Percentiles rank a stretch among this genome's conserved stretches.
These are phyloP conservation scores for Ia io DNA, from an alignment of 2,113 vertebrate genomes.

Conservation along the genomic window DNA sequence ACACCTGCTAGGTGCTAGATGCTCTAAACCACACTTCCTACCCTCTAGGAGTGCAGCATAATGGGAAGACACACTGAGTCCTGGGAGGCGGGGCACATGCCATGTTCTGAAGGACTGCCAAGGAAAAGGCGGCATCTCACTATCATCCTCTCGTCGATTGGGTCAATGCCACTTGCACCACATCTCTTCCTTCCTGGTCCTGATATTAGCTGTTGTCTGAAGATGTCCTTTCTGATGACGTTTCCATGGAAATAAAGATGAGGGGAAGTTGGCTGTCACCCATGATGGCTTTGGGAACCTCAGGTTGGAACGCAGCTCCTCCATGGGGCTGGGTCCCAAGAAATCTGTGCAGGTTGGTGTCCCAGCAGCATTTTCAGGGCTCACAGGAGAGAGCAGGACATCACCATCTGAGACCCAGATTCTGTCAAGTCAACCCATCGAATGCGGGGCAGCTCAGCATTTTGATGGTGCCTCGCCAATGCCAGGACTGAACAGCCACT, in stretches of 20 bases:
- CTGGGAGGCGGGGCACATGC: accelerated
- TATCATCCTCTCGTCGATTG: accelerated
- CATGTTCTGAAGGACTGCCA: accelerated
- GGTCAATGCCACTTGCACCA: too few species aligned
- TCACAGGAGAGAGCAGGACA: too few species aligned
- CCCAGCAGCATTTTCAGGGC: neutral
- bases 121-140: neutral
- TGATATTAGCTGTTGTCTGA: neutral
- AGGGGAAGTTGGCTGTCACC: neutral
- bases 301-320: neutral
- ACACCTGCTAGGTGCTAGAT: neutral
- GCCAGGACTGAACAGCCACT: neutral
- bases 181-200: neutral
- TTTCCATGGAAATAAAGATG: too few species aligned
- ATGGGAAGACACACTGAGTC: too few species aligned
- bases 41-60: neutral
- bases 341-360: too few species aligned
- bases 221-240: neutral
- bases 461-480: neutral
- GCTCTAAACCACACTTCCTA: neutral
- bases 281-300: neutral
- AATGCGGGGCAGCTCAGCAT: neutral
- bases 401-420: neutral
- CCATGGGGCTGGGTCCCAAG: too few species aligned
- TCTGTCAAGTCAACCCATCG: neutral